Evolutionary conservation across 1,140 invertebrate species (phyloP).

Genomic region (Drosophila sucinea): DNA sequence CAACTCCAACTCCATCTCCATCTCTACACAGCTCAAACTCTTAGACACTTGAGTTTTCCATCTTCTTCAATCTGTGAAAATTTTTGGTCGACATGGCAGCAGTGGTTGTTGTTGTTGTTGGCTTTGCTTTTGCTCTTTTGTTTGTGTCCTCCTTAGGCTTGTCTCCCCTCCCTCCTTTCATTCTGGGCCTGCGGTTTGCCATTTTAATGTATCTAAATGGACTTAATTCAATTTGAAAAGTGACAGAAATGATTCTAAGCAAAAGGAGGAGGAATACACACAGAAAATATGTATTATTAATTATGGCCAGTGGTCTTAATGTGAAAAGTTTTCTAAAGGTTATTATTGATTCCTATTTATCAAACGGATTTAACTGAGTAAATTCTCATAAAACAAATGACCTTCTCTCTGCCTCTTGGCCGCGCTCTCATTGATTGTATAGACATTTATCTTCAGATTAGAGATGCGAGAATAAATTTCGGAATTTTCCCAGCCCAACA

Average conservation of each 20-base stretch:
- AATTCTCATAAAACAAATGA: constrained; percentile 3
- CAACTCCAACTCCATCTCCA: background rate
- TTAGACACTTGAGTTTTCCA: constrained; percentile 4
- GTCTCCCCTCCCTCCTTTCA: background rate
- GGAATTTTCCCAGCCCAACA: background rate
- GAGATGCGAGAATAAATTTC: background rate
- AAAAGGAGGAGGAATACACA: background rate
- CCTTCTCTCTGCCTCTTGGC: background rate
- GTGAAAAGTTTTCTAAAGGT: constrained; percentile 4
- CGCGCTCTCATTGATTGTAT: constrained; percentile 1
- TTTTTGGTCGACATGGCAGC: constrained; percentile 10
- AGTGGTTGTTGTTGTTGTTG: background rate
- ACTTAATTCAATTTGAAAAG: background rate
- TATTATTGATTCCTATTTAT: background rate
- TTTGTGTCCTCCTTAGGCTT: background rate
- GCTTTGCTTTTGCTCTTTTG: background rate
- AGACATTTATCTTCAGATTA: constrained; percentile 9
- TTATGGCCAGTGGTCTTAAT: constrained; percentile 12
- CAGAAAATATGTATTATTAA: background rate
- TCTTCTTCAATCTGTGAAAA: constrained; percentile 12
- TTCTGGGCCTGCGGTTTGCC: background rate
- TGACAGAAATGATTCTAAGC: background rate
- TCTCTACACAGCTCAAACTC: background rate
- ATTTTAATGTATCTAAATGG: constrained; percentile 3
- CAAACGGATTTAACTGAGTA: background rate